Conservation (phyloP, 2,888 invertebrate species). For the Scaptomyza flava region DNA sequence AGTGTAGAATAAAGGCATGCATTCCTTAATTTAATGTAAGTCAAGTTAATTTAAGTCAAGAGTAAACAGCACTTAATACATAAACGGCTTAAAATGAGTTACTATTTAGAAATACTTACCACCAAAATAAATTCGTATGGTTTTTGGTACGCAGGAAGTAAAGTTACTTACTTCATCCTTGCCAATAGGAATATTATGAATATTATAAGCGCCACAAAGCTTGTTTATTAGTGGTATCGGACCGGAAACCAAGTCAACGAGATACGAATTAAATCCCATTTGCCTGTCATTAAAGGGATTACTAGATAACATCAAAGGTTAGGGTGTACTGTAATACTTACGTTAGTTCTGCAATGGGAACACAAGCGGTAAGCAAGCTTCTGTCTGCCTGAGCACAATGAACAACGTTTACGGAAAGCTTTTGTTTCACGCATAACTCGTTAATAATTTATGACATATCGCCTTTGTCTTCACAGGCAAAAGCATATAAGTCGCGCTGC, state of each 20-base stretch:
- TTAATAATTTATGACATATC: conserved; percentile 92
- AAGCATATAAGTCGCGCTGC: conserved; percentile 91
- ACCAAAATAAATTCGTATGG: conserved; percentile 87
- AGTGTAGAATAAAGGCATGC: no score
- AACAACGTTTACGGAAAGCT: conserved; percentile 77
- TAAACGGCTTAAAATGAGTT: no score
- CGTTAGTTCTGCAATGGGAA: conserved; percentile 86
- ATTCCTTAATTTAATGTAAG: no score
- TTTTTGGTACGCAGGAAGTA: conserved; percentile 86
- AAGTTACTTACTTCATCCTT: conserved; percentile 87
- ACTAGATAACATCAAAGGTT: not conserved
- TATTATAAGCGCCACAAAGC: conserved; percentile 87
- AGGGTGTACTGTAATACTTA: conserved; percentile 63
- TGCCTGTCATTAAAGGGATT: conserved; percentile 26
- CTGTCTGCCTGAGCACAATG: conserved; percentile 74
- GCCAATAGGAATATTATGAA: conserved; percentile 91
- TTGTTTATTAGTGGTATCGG: conserved; percentile 89
- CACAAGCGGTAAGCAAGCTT: conserved; percentile 83
- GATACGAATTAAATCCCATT: conserved; percentile 88
- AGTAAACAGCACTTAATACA: no score
- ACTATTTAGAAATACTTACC: conserved; percentile 84
- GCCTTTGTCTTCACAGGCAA: conserved; percentile 91
- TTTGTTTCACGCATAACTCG: conserved; percentile 84
- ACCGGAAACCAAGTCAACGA: conserved; percentile 88
- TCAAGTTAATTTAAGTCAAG: no score